These are phyloP conservation scores for Clepsis dumicolana DNA, from an alignment of 2,888 invertebrate genomes.

Conservation along the genomic window DNA sequence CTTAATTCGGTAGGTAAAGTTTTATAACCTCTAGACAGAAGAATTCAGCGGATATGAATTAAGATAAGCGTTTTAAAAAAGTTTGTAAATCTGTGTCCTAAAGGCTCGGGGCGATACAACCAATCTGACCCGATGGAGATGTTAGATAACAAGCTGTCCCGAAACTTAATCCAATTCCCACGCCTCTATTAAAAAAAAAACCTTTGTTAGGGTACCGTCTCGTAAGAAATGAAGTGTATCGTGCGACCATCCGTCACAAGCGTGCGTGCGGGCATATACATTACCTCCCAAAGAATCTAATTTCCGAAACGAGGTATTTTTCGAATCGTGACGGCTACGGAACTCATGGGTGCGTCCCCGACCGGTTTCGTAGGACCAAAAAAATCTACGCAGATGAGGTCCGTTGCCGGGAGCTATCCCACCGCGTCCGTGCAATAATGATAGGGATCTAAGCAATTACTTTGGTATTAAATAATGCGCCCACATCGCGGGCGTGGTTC, in stretches of 20 bases:
- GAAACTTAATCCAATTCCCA: slow-evolving; percentile 68
- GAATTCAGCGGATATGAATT: slow-evolving; percentile 11
- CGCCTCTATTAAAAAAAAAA: slow-evolving; percentile 57
- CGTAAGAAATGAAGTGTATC: slow-evolving; percentile 34
- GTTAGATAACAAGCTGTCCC: slow-evolving; percentile 65
- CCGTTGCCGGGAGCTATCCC: slow-evolving; percentile 74
- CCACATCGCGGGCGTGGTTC: slow-evolving; percentile 60
- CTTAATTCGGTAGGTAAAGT: slow-evolving; percentile 6
- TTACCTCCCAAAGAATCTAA: slow-evolving; percentile 6
- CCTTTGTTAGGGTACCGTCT: slow-evolving; percentile 54
- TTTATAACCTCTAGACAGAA: not conserved
- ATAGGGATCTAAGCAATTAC: slow-evolving; percentile 80
- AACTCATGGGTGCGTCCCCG: slow-evolving; percentile 30
- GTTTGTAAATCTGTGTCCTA: slow-evolving; percentile 22
- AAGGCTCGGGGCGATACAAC: slow-evolving; percentile 37
- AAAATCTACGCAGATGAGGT: slow-evolving; percentile 59
- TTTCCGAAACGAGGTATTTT: slow-evolving; percentile 21
- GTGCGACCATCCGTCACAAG: slow-evolving; percentile 28
- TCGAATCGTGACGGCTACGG: slow-evolving; percentile 27
- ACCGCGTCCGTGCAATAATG: slow-evolving; percentile 70
- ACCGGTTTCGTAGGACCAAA: slow-evolving; percentile 48
- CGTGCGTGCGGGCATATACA: slow-evolving; percentile 16
- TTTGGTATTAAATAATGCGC: slow-evolving; percentile 68
- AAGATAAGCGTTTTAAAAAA: slow-evolving; percentile 13
- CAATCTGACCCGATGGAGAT: slow-evolving; percentile 62